Conservation (phyloP, 1,140 invertebrate species). For the Drosophila orena region DNA sequence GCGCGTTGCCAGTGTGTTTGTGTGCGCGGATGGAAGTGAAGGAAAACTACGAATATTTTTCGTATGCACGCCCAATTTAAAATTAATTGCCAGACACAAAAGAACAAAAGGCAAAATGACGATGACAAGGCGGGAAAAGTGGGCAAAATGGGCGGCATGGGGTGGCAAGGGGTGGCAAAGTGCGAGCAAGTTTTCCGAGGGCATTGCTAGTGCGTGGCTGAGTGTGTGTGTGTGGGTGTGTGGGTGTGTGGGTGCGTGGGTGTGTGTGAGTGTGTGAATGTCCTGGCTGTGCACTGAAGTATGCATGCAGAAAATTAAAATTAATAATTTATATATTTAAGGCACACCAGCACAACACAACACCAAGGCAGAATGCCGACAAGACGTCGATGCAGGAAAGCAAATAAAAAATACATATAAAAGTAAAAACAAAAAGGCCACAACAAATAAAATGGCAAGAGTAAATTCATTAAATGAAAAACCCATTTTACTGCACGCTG, state of each 20-base stretch:
- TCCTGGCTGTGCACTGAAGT: conserved; percentile 69
- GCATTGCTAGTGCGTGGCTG: not conserved
- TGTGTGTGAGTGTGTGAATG: conserved; percentile 34
- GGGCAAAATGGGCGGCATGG: conserved; percentile 11
- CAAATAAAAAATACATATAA: conserved; percentile 21
- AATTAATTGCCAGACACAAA: conserved; percentile 85
- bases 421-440: conserved; percentile 22
- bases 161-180: conserved; percentile 15
- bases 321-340: conserved; percentile 84
- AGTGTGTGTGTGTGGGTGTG: not conserved
- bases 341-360: conserved; percentile 30
- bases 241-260: not conserved
- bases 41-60: conserved; percentile 83
- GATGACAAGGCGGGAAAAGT: conserved; percentile 29
- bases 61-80: conserved; percentile 84
- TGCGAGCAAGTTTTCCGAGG: conserved; percentile 37
- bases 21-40: conserved; percentile 55
- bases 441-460: conserved; percentile 29
- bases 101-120: conserved; percentile 73
- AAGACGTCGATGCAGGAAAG: conserved; percentile 40
- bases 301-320: conserved; percentile 85
- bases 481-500: conserved; percentile 36
- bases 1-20: conserved; percentile 26
- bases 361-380: conserved; percentile 7
- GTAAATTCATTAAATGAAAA: conserved; percentile 75